A percentile compares a stretch with the other conserved stretches of the same genome.
Conservation (phyloP, 2,113 vertebrate genomes). For the Tragulus kanchil region DNA sequence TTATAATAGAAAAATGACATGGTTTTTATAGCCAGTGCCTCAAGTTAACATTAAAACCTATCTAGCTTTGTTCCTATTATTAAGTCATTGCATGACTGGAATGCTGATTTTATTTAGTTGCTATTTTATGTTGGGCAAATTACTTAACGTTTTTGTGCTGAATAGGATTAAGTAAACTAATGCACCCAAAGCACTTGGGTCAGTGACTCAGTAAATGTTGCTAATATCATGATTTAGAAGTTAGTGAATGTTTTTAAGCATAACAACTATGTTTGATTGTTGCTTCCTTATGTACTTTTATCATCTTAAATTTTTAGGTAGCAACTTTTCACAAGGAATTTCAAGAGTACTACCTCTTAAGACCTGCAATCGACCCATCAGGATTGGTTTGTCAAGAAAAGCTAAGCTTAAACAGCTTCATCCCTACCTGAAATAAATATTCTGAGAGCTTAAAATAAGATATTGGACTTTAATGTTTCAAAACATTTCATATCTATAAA, state of each 20-base stretch:
- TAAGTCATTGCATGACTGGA: background rate
- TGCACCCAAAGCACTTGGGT: slow-evolving; percentile 19
- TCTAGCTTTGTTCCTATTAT: slow-evolving; percentile 22
- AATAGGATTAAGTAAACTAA: slow-evolving; percentile 25
- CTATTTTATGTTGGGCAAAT: background rate
- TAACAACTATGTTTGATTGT: slow-evolving; percentile 10
- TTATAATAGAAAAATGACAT: slow-evolving; percentile 21
- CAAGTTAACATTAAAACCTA: slow-evolving; percentile 7
- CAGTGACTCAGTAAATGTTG: background rate
- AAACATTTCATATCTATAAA: slow-evolving; percentile 66
- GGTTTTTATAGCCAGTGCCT: background rate
- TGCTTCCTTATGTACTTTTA: slow-evolving; percentile 52
- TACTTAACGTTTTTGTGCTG: slow-evolving; percentile 29
- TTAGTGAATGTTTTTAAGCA: slow-evolving; percentile 41
- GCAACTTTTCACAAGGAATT: slow-evolving; percentile 83
- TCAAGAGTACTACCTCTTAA: slow-evolving; percentile 92
- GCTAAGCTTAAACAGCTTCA: slow-evolving; percentile 93
- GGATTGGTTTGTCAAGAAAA: slow-evolving; percentile 95
- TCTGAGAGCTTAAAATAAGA: slow-evolving; percentile 54
- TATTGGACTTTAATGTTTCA: slow-evolving; percentile 19
- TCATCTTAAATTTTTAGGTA: slow-evolving; percentile 85
- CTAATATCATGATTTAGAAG: background rate
- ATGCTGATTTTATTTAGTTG: slow-evolving; percentile 44
- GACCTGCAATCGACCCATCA: slow-evolving; percentile 93
- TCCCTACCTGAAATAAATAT: slow-evolving; percentile 90